Evolutionary conservation across 2,888 invertebrate genomes (phyloP), one percentile per base, ranked within the genome.

Genomic region (Drosophila leonis): DNA sequence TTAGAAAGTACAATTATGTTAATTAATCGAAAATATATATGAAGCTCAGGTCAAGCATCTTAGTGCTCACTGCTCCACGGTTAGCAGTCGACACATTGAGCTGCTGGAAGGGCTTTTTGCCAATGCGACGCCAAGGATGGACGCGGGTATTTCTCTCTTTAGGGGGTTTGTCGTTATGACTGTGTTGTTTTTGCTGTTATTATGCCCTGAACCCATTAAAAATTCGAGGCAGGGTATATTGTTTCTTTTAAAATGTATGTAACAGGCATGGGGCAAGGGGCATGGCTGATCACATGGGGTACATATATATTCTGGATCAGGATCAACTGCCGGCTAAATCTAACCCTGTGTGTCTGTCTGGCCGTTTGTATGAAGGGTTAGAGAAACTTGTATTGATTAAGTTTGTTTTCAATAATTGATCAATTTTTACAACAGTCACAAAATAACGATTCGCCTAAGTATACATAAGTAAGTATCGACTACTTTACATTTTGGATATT

Each of bases 71-170:
- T 35, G 37, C 42, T 54, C 72, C 64, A 78, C 39, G 29, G 81
- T 78, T 31, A 12, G 13, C 46, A 44, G n/a, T 46, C 41, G 42
- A 46, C 46, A 33, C 64, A 55, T 61, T 49, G 48, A 66, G 64
- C 67, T 80, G 72, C 62, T 80, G 64, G 59, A 72, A 77, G 78
- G 81, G 55, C 78, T 78, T 67, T 61, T 71, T 78, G 72, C 62
- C 78, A 80, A 80, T 72, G 72, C 78, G 78, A 60, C 81, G 78
- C 78, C 78, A 78, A 65, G 56, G 66, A 80, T 78, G 81, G 81
- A 80, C 64, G 72, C 72, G 71, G 76, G 60, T 42, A 79, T 69
- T 75, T 79, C 75, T 65, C 55, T 75, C 75, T 68, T 51, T 56
- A 42, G 74, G 57, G 60, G 59, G 56, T 61, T 49, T 79, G 68